Base-by-base conservation (phyloP, 2,888 invertebrate genomes). In the Tanypteryx hageni region DNA sequence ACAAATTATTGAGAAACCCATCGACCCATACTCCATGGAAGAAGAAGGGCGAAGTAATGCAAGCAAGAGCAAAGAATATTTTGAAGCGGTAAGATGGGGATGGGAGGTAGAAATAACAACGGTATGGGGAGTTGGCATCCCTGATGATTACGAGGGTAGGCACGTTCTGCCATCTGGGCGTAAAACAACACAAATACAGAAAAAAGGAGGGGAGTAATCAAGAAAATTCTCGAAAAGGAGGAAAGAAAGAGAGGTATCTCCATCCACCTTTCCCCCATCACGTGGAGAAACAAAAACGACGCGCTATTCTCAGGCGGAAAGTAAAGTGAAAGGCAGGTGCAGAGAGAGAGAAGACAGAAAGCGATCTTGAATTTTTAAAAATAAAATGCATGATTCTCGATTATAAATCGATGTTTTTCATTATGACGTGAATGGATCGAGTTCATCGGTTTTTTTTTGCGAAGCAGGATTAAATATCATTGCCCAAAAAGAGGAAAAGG, bases 1-100 rank as follows among this genome's bases (percentile, higher is more conserved):
- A 31, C 58, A 61, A 86, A 86, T 86, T 86, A 86, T 86, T 58
- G 59, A 86, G 86, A 61, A 86, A 86, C 58, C 9, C 86, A 61
- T 86, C 89, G 64, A 89, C 89, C 64, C 64, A 10, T 16, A 14
- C 14, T 1, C 27, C 86, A 13, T 18, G 31, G 22, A 68, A 68
- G 61, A 16, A 61, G 61, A 31, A 16, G 27, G n/a, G 86, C 85
- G 16, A 31, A 61, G 61, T 18, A 57, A 68, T n/a, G 27, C 59
- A 86, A 4, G 5, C 44, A 44, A n/a, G 4, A 18, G 68, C 1
- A n/a, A n/a, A 68, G 0, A 3, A n/a, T n/a, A n/a, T 44, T 44
- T 44, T 5, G n/a, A 68, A 22, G 68, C n/a, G n/a, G n/a, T n/a
- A n/a, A n/a, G 8, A 68, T 18, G 22, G 22, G 9, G 22, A 11